phyloP scores from a whole-genome alignment of 1,140 invertebrate genomes.

The Drosophila kepulauana region DNA sequence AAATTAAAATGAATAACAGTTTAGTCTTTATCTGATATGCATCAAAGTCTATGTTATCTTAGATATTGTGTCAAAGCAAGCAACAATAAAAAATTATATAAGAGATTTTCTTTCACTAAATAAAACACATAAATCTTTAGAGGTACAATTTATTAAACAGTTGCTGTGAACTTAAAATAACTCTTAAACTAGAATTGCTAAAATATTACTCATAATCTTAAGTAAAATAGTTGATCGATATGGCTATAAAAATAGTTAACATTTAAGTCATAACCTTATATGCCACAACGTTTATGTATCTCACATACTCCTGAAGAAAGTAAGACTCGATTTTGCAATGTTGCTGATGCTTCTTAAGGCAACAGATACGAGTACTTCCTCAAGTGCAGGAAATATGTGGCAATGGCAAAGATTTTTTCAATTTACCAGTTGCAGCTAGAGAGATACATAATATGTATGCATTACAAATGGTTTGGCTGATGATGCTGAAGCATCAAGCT shows the following conservation, averaged over 20 bases:
- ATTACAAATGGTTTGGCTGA: slow-evolving; percentile 11
- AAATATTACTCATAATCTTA: too few relatives aligned
- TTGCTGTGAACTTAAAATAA: too few relatives aligned
- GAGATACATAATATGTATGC: slow-evolving; percentile 29
- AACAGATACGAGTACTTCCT: neutral
- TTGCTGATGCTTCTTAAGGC: neutral
- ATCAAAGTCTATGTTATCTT: too few relatives aligned
- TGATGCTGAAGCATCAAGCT: slow-evolving; percentile 26
- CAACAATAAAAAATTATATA: too few relatives aligned
- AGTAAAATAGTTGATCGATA: too few relatives aligned
- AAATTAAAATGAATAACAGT: too few relatives aligned
- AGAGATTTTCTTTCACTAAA: too few relatives aligned
- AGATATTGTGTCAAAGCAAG: too few relatives aligned
- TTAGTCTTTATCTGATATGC: too few relatives aligned
- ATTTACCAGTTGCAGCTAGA: slow-evolving; percentile 2
- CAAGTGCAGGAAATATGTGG: neutral
- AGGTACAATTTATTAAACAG: too few relatives aligned
- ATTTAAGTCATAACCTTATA: neutral
- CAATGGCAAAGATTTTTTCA: slow-evolving; percentile 1
- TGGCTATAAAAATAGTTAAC: neutral
- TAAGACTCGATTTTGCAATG: neutral
- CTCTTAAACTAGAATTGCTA: too few relatives aligned
- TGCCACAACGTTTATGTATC: neutral
- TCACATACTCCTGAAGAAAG: neutral
- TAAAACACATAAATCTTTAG: too few relatives aligned